Base-by-base conservation (phyloP, 2,888 invertebrate species). In the Bembecia ichneumoniformis region DNA sequence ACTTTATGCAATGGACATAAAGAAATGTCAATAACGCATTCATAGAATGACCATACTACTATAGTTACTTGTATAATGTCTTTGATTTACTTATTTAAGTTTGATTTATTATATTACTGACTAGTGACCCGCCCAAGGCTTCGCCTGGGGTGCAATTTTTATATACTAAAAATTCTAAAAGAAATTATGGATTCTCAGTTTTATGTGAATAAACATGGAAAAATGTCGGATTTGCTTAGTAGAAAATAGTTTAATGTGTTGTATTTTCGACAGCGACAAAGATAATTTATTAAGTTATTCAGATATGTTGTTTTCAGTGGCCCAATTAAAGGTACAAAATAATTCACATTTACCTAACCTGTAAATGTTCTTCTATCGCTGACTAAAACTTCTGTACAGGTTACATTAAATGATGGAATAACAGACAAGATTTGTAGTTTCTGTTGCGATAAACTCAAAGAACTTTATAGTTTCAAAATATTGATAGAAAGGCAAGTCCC, bases 381-480 rank as follows among this genome's bases (percentile, higher is more conserved):
- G 9, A 9, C 28, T 28, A 3, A 10, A 49, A n/a, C 52, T 49
- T 51, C 52, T 48, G 59, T 58, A 15, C 59, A 78, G 76, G 60
- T 76, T 46, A 47, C 47, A 10, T 57, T 56, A 49, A 49, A 58
- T 15, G 59, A 65, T 54, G 57, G 53, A 48, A 54, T 59, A 10
- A 56, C 60, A 35, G 57, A 68, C 52, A 59, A 65, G 56, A 64
- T 79, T 54, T 81, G 81, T 61, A 59, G 68, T 9, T 55, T 50
- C 51, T 89, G 89, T 59, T 69, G 81, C 49, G 62, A 64, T 57
- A 77, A 68, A 61, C 67, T 76, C 1, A 59, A 36, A 54, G 74
- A 71, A 14, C 62, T 63, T n/a, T 74, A 71, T 60, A 60, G 70
- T 9, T 79, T 79, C 55, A 77, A 71, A 63, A 52, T 60, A 1